A percentile compares a stretch with the other conserved stretches of the same genome.
These are phyloP conservation scores for Dendrocopos noguchii DNA, from an alignment of 2,113 vertebrate species.

Conservation along the genomic window DNA sequence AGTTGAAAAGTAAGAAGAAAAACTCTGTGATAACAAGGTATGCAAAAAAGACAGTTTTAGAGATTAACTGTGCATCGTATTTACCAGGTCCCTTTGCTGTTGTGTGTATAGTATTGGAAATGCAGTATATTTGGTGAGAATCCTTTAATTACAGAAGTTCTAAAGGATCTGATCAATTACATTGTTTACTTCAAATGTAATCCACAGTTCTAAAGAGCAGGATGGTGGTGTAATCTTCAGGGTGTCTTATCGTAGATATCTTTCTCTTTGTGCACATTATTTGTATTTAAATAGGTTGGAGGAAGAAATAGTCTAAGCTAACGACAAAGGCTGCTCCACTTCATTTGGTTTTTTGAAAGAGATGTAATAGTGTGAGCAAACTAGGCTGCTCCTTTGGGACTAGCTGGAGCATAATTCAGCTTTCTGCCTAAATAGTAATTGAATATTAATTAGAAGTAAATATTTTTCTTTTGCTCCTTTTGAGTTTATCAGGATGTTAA, in stretches of 20 bases:
- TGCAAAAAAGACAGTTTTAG: not conserved
- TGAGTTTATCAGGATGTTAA: not conserved
- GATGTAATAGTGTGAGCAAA: not conserved
- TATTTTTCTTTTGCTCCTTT: not conserved
- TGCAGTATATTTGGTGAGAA: not conserved
- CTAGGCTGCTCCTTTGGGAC: constrained; percentile 2
- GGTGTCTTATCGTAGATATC: not conserved
- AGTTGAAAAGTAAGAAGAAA: not conserved
- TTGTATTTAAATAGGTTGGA: constrained; percentile 7
- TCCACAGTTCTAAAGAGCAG: not conserved
- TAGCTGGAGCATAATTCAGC: not conserved
- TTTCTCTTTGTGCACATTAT: not conserved
- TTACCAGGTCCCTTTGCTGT: not conserved
- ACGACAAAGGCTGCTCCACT: not conserved
- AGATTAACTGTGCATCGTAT: not conserved
- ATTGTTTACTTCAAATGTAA: constrained; percentile 17
- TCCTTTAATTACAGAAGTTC: constrained; percentile 18
- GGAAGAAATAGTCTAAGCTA: not conserved
- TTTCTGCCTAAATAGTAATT: constrained; percentile 14
- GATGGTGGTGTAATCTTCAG: not conserved
- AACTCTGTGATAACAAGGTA: not conserved
- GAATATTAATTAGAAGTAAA: constrained; percentile 9
- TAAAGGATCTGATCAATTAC: not conserved
- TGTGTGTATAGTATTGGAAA: not conserved
- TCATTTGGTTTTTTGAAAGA: not conserved